These are phyloP conservation scores for Pandion haliaetus DNA, from an alignment of 2,113 vertebrate genomes.

Conservation along the genomic window DNA sequence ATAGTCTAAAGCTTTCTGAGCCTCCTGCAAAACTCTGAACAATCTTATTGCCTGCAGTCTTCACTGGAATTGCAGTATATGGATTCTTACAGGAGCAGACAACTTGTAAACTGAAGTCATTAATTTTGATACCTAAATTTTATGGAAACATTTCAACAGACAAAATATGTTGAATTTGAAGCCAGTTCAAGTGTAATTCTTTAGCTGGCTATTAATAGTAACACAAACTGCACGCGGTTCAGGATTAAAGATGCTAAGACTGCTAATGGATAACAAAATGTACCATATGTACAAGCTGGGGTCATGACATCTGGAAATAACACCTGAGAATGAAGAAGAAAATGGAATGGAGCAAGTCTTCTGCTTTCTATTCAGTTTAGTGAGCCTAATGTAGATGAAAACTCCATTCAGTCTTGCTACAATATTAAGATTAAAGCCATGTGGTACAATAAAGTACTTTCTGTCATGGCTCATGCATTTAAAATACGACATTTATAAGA, in stretches of 20 bases:
- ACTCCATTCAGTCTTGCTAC: neutral
- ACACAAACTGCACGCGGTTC: neutral
- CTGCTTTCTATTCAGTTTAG: neutral
- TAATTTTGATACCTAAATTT: neutral
- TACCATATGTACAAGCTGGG: neutral
- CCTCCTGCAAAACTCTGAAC: neutral
- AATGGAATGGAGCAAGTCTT: neutral
- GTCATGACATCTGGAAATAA: neutral
- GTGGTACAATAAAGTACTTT: neutral
- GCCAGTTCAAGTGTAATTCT: neutral
- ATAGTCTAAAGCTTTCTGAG: neutral
- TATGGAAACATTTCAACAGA: neutral
- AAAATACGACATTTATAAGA: neutral
- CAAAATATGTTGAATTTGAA: neutral
- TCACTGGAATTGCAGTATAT: neutral
- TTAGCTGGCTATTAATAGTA: neutral
- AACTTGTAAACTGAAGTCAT: neutral
- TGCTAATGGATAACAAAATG: neutral
- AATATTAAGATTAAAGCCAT: neutral
- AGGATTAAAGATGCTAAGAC: neutral
- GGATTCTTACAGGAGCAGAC: neutral
- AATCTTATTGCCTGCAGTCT: neutral
- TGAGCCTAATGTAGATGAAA: neutral
- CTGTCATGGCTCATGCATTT: neutral
- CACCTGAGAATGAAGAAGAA: neutral